Evolutionary conservation across 1,140 invertebrate genomes (phyloP), one percentile per base, ranked within the genome.

Genomic region (Eueides isabella): DNA sequence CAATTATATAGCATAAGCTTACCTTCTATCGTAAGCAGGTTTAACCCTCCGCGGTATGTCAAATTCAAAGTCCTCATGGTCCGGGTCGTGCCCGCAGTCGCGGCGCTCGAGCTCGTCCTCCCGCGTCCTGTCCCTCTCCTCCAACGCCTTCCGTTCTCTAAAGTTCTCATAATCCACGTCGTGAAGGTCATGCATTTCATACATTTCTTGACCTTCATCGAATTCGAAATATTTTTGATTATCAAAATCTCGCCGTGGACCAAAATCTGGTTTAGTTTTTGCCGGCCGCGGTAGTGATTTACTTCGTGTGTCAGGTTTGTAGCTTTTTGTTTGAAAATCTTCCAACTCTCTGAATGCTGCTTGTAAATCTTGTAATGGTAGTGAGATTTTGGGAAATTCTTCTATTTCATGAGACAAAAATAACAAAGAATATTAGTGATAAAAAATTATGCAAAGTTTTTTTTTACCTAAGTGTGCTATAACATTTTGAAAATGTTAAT

Each of bases 151-250:
- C 71, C 83, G 87, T 31, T 92, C 90, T 74, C 81, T 89, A 68
- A 86, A 91, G 38, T 92, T 91, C 64, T 91, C 89, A 66, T 87
- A 91, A 41, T 92, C 91, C 0, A 91, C 86, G 26, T 91, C 89
- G 67, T 86, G 80, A 1, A 91, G 80, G 62, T 91, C 91, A 31
- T 92, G 89, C 88, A 90, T 91, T 67, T 90, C 87, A 69, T 81
- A 88, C 14, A 83, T 81, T 35, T 91, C 87, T 61, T 80, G 86
- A 6, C 65, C 75, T 6, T 88, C 87, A 23, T 88, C 87, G 2
- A 81, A 7, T 0, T 88, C 88, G 29, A 85, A 87, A 74, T 86
- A 75, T 62, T 84, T 82, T 23, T 77, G 71, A n/a, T 86, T 84
- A 28, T 89, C 87, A 30, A 85, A 86, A 33, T 90, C 85, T n/a